Evolutionary conservation across 2,888 invertebrate genomes (phyloP), one percentile per base, ranked within the genome.

Genomic region (Polylopha cassiicola): DNA sequence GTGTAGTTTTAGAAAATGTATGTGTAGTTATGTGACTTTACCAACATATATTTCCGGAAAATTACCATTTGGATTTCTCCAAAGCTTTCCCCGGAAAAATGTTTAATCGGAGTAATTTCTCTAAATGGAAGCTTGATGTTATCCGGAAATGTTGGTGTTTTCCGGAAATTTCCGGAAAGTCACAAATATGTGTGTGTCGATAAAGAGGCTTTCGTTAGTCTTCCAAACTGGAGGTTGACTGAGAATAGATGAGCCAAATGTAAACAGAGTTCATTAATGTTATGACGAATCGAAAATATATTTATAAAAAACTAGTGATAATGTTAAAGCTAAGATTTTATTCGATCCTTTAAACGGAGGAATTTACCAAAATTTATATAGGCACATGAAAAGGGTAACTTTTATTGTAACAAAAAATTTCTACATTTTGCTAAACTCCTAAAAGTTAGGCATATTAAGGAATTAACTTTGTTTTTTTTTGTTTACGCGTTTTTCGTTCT

Each of bases 171-270:
- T n/a, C n/a, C n/a, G n/a, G n/a, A n/a, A n/a, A n/a, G n/a, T n/a
- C n/a, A n/a, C n/a, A 24, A 38, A 26, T 16, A 27, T 39, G 37
- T 33, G 15, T 21, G 6, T 27, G 11, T 9, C 28, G 16, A 18
- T 18, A 22, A 15, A 43, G 46, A 33, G 44, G 49, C 56, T 61
- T 62, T 53, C 61, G 65, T 75, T 73, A 66, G 81, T 84, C 81
- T 84, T 84, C 82, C 82, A 81, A 54, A 48, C 47, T 37, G 75
- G 64, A 72, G 78, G 74, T 79, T 66, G 79, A 76, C 77, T 79
- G 75, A 73, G 61, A 54, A 57, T 47, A 50, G 41, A 66, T 62
- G 68, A 73, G 75, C 73, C 76, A 73, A 78, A 74, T 50, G 51
- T 51, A 59, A 69, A 53, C 59, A 36, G 59, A 59, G 70, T 73